Percentiles rank a stretch among this genome's conserved stretches.
Conservation (phyloP, 2,113 vertebrate genomes). For the Chloropsis hardwickii region DNA sequence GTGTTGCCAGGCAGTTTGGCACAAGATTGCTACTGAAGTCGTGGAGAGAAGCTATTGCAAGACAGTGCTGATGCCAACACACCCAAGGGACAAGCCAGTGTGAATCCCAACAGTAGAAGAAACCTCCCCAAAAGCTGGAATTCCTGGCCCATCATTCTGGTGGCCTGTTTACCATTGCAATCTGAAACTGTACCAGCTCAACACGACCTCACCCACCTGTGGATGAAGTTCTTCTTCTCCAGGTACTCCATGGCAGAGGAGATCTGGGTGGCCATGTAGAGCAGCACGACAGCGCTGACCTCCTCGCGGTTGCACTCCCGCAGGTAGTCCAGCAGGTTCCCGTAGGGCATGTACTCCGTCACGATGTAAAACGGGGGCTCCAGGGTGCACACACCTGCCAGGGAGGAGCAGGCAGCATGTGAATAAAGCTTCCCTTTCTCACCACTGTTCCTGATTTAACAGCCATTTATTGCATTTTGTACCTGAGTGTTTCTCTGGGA, state of each 20-base stretch:
- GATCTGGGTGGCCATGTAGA: constrained; percentile 99
- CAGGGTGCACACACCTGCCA: constrained; percentile 91
- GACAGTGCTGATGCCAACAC: background rate
- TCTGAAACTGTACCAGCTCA: background rate
- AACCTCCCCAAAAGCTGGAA: background rate
- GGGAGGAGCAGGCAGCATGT: background rate
- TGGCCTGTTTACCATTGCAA: background rate
- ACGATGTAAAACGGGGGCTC: constrained; percentile 98
- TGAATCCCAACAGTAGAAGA: background rate
- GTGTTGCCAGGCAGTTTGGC: background rate
- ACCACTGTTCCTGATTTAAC: background rate
- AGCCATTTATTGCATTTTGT: background rate
- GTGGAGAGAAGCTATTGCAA: background rate
- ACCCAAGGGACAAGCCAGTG: background rate
- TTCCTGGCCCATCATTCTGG: background rate
- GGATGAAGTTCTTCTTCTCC: constrained; percentile 99
- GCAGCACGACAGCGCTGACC: constrained; percentile 93
- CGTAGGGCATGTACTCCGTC: constrained; percentile 97
- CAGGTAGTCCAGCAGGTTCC: constrained; percentile 95
- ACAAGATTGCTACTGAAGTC: background rate
- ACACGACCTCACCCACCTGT: constrained; percentile 77
- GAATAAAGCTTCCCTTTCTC: background rate
- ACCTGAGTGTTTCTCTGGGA: background rate
- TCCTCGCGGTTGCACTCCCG: constrained; percentile 93
- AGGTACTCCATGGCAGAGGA: constrained; percentile 99